These are phyloP conservation scores for Lacerta agilis DNA, from an alignment of 2,797 vertebrate species.

Conservation along the genomic window DNA sequence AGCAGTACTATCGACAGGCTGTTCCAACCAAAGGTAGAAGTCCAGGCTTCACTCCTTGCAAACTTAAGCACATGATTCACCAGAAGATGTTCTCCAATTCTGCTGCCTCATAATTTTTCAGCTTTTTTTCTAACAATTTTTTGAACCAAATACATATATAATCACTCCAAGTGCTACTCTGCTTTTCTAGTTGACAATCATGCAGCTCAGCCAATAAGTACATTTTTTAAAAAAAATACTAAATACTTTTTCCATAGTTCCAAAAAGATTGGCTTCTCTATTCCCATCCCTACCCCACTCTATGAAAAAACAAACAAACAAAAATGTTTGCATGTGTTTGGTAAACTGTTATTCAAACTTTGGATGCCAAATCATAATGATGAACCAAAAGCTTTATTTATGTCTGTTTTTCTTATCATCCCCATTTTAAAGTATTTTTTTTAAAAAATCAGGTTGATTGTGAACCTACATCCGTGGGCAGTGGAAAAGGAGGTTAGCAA, in stretches of 20 bases:
- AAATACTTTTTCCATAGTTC: constrained; percentile 51
- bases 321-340: constrained; percentile 30
- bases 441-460: constrained; percentile 62
- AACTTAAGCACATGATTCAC: neutral
- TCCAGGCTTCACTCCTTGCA: constrained; percentile 36
- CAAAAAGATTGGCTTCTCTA: constrained; percentile 25
- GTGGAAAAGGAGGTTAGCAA: constrained; percentile 42
- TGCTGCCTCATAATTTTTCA: constrained; percentile 56
- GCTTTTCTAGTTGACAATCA: constrained; percentile 57
- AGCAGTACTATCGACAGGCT: neutral
- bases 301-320: constrained; percentile 40
- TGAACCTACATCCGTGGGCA: neutral
- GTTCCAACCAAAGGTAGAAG: constrained; percentile 41
- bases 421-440: constrained; percentile 53
- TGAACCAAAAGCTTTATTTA: constrained; percentile 20
- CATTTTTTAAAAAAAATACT: constrained; percentile 28
- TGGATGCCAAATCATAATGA: constrained; percentile 51
- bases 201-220: constrained; percentile 32
- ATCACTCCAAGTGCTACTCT: constrained; percentile 62
- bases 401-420: constrained; percentile 54
- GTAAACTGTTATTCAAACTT: constrained; percentile 30
- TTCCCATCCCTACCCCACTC: neutral
- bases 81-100: constrained; percentile 57
- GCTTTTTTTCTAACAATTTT: constrained; percentile 73
- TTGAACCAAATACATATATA: constrained; percentile 70